phyloP scores from a whole-genome alignment of 2,888 invertebrate genomes.

The Asteroscopus sphinx region DNA sequence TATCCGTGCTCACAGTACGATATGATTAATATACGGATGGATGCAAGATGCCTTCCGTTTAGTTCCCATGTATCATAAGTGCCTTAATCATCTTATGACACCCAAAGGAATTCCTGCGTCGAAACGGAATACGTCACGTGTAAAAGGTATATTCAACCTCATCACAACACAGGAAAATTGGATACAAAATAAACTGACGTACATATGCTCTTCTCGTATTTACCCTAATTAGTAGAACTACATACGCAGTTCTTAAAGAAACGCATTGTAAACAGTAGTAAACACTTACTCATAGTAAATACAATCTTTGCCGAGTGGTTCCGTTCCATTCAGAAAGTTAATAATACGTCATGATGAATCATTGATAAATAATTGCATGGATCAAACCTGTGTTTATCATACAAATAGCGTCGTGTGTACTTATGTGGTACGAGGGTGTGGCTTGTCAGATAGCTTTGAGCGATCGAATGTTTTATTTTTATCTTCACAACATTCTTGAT shows the following conservation, averaged over 20 bases:
- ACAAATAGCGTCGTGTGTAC: slow-evolving; percentile 8
- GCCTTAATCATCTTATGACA: not conserved
- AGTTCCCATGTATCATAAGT: not conserved
- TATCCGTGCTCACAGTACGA: slow-evolving; percentile 19
- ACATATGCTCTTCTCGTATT: slow-evolving; percentile 13
- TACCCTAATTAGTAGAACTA: slow-evolving; percentile 27
- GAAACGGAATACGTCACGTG: slow-evolving; percentile 1
- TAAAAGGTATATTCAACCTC: slow-evolving; percentile 39
- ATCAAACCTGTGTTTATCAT: slow-evolving; percentile 38
- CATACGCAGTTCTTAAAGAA: slow-evolving; percentile 18
- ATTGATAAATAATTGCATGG: slow-evolving; percentile 44
- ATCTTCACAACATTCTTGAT: too few relatives aligned
- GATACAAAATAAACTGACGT: slow-evolving; percentile 28
- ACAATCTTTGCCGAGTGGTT: slow-evolving; percentile 28
- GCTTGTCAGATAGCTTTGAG: not conserved
- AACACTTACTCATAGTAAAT: slow-evolving; percentile 44
- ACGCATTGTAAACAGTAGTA: slow-evolving; percentile 30
- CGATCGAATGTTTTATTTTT: too few relatives aligned
- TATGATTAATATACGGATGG: slow-evolving; percentile 25
- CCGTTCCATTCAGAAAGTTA: slow-evolving; percentile 42
- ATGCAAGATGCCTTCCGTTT: slow-evolving; percentile 12
- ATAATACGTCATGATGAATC: slow-evolving; percentile 39
- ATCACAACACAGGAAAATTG: slow-evolving; percentile 27
- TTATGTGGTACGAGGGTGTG: slow-evolving; percentile 1
- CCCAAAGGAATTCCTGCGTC: slow-evolving; percentile 6